These are phyloP conservation scores for Pluvianellus socialis DNA, from an alignment of 2,113 vertebrate genomes.

Conservation along the genomic window DNA sequence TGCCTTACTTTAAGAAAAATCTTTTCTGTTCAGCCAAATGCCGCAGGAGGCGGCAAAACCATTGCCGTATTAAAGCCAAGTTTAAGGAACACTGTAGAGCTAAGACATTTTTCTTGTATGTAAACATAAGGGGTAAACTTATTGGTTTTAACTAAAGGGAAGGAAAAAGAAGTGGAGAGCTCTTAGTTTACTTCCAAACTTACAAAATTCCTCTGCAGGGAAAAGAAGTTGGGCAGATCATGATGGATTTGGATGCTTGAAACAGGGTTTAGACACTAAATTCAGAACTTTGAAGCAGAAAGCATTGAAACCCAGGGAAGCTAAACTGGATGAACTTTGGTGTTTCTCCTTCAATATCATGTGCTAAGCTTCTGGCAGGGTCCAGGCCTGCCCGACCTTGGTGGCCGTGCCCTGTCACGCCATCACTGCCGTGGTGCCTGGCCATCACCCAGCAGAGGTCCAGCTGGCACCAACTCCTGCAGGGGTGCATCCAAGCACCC, in stretches of 20 bases:
- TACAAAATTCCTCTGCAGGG: neutral
- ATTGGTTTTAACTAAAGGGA: neutral
- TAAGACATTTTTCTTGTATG: neutral
- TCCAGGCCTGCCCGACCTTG: neutral
- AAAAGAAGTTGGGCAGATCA: neutral
- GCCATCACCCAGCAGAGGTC: too few relatives aligned
- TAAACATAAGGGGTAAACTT: neutral
- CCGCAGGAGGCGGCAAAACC: neutral
- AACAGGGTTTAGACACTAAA: neutral
- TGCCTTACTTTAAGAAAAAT: neutral
- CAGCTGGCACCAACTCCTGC: neutral
- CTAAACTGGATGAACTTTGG: neutral
- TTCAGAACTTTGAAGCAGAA: neutral
- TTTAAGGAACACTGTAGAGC: neutral
- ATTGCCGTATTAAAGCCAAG: neutral
- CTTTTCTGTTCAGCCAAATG: neutral
- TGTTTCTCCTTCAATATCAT: neutral
- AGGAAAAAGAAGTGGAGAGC: neutral
- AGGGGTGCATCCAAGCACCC: fast-evolving
- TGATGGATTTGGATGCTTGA: neutral
- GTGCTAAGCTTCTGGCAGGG: neutral
- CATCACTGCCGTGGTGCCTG: neutral
- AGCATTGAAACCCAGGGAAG: neutral
- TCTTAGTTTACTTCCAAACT: neutral
- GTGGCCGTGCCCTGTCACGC: fast-evolving